phyloP scores from a whole-genome alignment of 1,140 invertebrate species.

The Calliphora vicina region DNA sequence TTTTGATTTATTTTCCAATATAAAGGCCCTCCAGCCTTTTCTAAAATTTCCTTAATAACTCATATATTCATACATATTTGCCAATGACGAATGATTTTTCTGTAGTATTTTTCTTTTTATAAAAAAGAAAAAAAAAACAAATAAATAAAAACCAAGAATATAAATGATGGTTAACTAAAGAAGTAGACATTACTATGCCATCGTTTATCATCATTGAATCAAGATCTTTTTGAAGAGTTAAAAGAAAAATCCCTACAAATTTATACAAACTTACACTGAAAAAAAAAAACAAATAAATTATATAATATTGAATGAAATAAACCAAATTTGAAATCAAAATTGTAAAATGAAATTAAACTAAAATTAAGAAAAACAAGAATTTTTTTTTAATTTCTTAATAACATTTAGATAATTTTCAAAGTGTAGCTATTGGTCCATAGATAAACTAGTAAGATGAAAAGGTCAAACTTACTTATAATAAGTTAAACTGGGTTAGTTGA shows the following conservation, averaged over 20 bases:
- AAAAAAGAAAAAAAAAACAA: not conserved
- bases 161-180: conserved; percentile 6
- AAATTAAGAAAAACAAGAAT: too few relatives aligned
- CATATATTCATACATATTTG: not conserved
- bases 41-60: not conserved
- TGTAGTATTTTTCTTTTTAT: not conserved
- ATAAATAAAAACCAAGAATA: not conserved
- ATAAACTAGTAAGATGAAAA: not conserved
- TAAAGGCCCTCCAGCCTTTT: not conserved
- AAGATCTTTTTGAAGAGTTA: conserved; percentile 1
- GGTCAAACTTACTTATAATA: not conserved
- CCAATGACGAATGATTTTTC: not conserved
- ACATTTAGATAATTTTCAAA: not conserved
- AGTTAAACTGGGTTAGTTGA: conserved; percentile 5
- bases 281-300: not conserved
- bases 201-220: conserved; percentile 16
- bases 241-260: not conserved
- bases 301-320: not conserved
- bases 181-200: not conserved
- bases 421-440: not conserved
- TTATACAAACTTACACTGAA: not conserved
- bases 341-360: not conserved
- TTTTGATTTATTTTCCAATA: not conserved
- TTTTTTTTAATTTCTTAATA: too few relatives aligned
- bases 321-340: not conserved